Evolutionary conservation across 2,888 invertebrate genomes (phyloP).

Genomic region (Phengaris arion): DNA sequence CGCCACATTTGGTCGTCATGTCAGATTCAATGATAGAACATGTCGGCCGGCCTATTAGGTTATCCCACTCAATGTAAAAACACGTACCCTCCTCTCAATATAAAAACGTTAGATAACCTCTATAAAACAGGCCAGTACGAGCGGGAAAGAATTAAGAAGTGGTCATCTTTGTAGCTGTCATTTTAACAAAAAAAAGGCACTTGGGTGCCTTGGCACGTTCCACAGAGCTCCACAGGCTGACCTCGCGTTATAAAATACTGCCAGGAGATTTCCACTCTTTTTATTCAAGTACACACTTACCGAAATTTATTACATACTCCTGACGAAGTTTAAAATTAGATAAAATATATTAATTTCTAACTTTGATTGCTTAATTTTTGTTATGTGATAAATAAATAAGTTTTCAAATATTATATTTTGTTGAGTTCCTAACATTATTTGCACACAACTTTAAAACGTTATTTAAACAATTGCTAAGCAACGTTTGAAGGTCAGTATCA

Average conservation of each 20-base stretch:
- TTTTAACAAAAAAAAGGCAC: constrained; percentile 38
- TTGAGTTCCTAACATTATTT: no score
- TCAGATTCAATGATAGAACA: background rate
- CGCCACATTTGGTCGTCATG: background rate
- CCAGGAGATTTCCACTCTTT: constrained; percentile 27
- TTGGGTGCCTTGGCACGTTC: constrained; percentile 49
- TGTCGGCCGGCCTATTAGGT: background rate
- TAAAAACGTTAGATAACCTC: constrained; percentile 1
- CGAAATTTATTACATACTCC: constrained; percentile 10
- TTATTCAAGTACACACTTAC: constrained; percentile 22
- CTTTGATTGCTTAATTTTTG: background rate
- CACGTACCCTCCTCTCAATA: constrained; percentile 3
- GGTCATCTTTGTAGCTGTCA: constrained; percentile 42
- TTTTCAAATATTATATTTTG: no score
- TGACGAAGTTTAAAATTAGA: background rate
- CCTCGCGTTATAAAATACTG: constrained; percentile 26
- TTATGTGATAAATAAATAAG: no score
- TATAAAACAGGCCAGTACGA: background rate
- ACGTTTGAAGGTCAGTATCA: background rate
- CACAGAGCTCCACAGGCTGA: constrained; percentile 41
- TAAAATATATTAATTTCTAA: background rate
- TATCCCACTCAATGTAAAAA: background rate
- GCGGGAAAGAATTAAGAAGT: constrained; percentile 23
- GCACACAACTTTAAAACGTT: no score
- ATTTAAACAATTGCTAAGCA: no score